Conservation (phyloP, 2,797 vertebrate genomes). For the Nasua narica region DNA sequence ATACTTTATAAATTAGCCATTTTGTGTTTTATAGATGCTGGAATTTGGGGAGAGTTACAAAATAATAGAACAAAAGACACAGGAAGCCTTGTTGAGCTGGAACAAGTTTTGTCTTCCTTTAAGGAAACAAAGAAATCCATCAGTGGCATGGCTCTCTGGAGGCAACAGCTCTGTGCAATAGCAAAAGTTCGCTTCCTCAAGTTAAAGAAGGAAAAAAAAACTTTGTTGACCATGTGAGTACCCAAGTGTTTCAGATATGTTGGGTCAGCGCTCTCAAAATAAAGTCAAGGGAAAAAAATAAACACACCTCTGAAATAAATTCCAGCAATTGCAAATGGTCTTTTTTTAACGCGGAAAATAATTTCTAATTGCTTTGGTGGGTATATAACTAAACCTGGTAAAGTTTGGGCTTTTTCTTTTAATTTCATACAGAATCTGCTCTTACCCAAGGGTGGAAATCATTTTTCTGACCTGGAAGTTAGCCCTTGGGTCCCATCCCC, state of each 20-base stretch:
- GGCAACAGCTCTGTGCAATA: constrained; percentile 90
- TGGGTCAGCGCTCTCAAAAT: neutral
- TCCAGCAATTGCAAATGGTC: neutral
- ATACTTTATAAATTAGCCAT: neutral
- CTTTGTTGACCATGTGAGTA: constrained; percentile 88
- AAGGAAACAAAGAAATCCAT: constrained; percentile 63
- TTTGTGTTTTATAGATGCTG: constrained; percentile 83
- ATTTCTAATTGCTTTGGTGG: neutral
- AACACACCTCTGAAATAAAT: neutral
- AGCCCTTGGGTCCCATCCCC: neutral
- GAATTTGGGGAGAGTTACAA: constrained; percentile 81
- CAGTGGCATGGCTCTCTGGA: constrained; percentile 87
- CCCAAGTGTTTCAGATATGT: neutral
- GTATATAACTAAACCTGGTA: neutral
- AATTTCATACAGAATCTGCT: neutral
- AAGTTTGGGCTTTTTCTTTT: neutral
- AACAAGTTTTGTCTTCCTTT: constrained; percentile 84
- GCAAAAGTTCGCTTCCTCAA: constrained; percentile 89
- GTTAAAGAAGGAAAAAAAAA: constrained; percentile 88
- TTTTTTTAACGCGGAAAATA: neutral
- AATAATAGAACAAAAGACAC: constrained; percentile 71
- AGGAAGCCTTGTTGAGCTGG: constrained; percentile 72
- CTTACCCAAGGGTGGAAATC: neutral
- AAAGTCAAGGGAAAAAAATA: neutral
- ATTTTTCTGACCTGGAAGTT: neutral